Evolutionary conservation across 2,113 vertebrate genomes (phyloP), one percentile per base, ranked within the genome.

Genomic region (Clarias batrachus): DNA sequence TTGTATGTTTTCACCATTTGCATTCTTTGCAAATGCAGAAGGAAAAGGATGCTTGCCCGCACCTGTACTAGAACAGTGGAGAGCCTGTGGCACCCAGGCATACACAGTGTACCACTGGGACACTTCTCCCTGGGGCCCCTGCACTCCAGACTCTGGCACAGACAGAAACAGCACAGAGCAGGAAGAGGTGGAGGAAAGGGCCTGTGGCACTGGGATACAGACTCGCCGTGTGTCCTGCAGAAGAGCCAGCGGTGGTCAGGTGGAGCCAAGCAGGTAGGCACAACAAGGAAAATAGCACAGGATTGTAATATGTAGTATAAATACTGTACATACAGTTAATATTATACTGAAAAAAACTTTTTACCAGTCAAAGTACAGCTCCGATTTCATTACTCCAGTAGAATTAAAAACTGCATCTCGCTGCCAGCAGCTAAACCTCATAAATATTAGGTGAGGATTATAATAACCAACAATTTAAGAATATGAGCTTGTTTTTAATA

Each of bases 101-200:
- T 97, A 96, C 0, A 85, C 92, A 14, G 93, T 92, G 12, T 94
- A 96, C 76, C 94, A 95, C 90, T 97, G 96, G 96, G 95, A 96
- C 12, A 86, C 89, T 0, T 95, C 93, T 1, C 91, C 94, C 25
- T 97, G 96, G 96, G 93, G 94, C 17, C 85, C 93, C 41, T 97
- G 96, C 90, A 92, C 93, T 1, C 90, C 93, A 89, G 94, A 95
- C 0, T 62, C 41, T 0, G 57, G 86, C 33, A 94, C 93, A 25
- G 0, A 82, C 59, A 86, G 59, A 52, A 86, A 86, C 52, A 82
- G n/a, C 77, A 74, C 84, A 86, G 59, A n/a, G 0, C 83, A 84
- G 41, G 59, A 84, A 25, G 82, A 88, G 21, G 16, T 56, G 37
- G 91, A 94, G 41, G 85, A 91, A 11, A 9, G 17, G 63, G 70